Evolutionary conservation across 2,888 invertebrate species (phyloP).

Genomic region (Pammene aurita): DNA sequence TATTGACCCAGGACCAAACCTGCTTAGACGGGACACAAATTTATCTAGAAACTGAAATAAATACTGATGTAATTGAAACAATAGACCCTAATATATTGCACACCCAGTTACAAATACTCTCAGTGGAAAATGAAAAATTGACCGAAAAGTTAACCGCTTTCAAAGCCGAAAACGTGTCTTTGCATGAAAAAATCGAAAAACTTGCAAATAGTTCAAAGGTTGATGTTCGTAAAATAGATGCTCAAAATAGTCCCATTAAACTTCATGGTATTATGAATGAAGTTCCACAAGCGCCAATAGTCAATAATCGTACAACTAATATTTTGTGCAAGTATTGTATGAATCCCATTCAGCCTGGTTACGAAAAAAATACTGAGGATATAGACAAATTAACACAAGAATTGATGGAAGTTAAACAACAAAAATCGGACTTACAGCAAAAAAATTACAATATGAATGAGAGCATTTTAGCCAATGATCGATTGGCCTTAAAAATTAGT

Average conservation of each 20-base stretch:
- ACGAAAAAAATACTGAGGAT: slow-evolving; percentile 49
- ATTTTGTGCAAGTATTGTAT: slow-evolving; percentile 49
- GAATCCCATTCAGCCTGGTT: slow-evolving; percentile 42
- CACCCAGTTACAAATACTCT: slow-evolving; percentile 51
- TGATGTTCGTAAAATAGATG: slow-evolving; percentile 45
- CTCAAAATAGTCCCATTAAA: slow-evolving; percentile 57
- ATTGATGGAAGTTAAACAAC: slow-evolving; percentile 50
- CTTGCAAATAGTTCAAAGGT: slow-evolving; percentile 44
- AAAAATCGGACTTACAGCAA: slow-evolving; percentile 59
- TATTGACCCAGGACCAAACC: slow-evolving; percentile 66
- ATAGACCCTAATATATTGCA: slow-evolving; percentile 49
- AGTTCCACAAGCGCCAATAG: slow-evolving; percentile 6
- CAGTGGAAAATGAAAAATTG: slow-evolving; percentile 51
- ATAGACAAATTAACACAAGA: slow-evolving; percentile 53
- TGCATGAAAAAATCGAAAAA: slow-evolving; percentile 55
- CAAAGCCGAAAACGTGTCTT: slow-evolving; percentile 58
- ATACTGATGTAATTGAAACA: slow-evolving; percentile 50
- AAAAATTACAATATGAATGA: slow-evolving; percentile 62
- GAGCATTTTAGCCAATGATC: slow-evolving; percentile 61
- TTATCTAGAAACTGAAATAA: slow-evolving; percentile 60
- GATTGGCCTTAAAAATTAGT: slow-evolving; percentile 59
- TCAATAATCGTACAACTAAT: neutral
- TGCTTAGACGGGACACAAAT: slow-evolving; percentile 66
- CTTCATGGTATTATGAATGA: slow-evolving; percentile 37
- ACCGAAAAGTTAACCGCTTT: slow-evolving; percentile 53